phyloP scores from a whole-genome alignment of 2,888 invertebrate species.

The Chrysolina haemoptera region DNA sequence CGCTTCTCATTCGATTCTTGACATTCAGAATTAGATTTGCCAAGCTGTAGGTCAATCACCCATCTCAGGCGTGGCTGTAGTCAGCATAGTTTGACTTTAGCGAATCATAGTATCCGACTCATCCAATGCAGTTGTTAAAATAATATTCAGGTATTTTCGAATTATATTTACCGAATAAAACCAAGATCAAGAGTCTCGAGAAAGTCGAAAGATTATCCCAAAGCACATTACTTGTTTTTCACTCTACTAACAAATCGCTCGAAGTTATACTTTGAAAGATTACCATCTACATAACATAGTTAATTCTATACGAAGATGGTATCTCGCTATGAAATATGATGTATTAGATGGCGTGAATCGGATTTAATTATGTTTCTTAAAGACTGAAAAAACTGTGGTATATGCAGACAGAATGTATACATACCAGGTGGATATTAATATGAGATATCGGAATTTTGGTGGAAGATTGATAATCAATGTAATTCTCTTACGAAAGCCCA shows the following conservation, averaged over 20 bases:
- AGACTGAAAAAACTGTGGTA: not conserved
- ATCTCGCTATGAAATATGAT: conserved; percentile 15
- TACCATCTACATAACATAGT: conserved; percentile 4
- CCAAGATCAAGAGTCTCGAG: not conserved
- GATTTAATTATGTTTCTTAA: conserved; percentile 11
- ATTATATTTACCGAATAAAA: not conserved
- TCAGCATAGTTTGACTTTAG: too few species aligned
- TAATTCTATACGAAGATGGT: conserved; percentile 8
- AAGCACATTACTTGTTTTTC: conserved; percentile 4
- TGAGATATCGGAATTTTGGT: not conserved
- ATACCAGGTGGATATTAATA: not conserved
- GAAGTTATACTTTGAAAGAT: conserved; percentile 16
- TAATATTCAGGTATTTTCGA: not conserved
- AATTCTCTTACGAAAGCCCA: too few species aligned
- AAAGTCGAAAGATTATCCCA: not conserved
- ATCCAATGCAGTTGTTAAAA: too few species aligned
- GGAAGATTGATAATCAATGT: too few species aligned
- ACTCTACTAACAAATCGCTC: conserved; percentile 12
- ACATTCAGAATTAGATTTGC: too few species aligned
- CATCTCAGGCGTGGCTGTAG: too few species aligned
- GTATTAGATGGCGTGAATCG: conserved; percentile 3
- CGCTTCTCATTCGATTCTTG: too few species aligned
- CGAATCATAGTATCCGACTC: too few species aligned
- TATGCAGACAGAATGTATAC: not conserved
- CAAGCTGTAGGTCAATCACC: too few species aligned